Conservation (phyloP, 92 coral and sea anemone species). For the Umimayanthus kanabou region DNA sequence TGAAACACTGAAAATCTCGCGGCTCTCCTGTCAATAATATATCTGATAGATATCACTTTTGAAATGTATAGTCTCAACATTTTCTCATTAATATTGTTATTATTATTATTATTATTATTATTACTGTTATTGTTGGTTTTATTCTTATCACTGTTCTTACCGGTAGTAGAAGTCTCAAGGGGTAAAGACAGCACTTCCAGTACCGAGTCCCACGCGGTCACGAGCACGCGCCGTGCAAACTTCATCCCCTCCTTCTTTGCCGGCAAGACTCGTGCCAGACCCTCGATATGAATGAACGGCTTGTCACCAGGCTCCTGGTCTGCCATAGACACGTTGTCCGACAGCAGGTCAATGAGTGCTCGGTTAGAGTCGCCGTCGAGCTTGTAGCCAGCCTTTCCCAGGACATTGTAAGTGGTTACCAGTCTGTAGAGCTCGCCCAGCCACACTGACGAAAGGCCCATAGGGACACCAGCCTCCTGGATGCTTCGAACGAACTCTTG, state of each 20-base stretch:
- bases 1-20: too few species aligned
- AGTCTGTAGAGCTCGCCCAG: constrained; percentile 95
- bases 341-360: constrained; percentile 34
- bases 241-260: constrained; percentile 96
- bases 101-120: background rate
- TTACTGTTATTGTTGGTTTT: background rate
- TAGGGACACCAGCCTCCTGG: constrained; percentile 84
- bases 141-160: constrained; percentile 39
- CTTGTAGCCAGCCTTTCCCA: constrained; percentile 95
- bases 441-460: constrained; percentile 99
- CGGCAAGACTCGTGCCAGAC: constrained; percentile 72
- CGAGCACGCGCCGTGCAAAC: constrained; percentile 89
- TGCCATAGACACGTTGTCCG: constrained; percentile 23
- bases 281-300: constrained; percentile 70
- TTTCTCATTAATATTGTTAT: background rate
- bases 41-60: background rate
- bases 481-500: constrained; percentile 85
- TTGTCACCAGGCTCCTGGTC: constrained; percentile 28
- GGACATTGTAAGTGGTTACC: constrained; percentile 94
- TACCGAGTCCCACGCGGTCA: constrained; percentile 96
- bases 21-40: too few species aligned
- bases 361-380: constrained; percentile 48
- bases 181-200: constrained; percentile 93
- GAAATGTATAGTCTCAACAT: too few species aligned
- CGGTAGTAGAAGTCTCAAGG: constrained; percentile 84